phyloP scores from a whole-genome alignment of 2,888 invertebrate species.

The Drosophila pegasa region DNA sequence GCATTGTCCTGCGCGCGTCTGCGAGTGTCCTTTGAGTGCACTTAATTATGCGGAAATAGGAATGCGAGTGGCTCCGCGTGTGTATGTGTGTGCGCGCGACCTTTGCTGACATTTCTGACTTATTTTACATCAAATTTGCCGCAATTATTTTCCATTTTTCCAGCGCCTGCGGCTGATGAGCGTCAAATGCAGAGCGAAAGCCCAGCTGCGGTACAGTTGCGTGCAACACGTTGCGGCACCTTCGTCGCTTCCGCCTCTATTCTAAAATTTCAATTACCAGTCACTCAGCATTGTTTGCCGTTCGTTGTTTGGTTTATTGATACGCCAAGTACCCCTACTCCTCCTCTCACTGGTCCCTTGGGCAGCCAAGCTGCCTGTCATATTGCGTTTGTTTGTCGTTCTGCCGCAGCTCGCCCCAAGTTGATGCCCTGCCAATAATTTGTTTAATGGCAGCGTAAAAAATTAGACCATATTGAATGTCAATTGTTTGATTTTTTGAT shows the following conservation, averaged over 20 bases:
- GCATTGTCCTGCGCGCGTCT: conserved; percentile 32
- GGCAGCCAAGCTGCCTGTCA: conserved; percentile 44
- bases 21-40: conserved; percentile 61
- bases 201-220: conserved; percentile 38
- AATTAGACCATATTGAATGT: conserved; percentile 84
- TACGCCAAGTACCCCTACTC: no score
- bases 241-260: conserved; percentile 22
- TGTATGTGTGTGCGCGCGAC: conserved; percentile 9
- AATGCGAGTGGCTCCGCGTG: conserved; percentile 26
- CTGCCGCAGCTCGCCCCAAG: background rate
- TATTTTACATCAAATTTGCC: conserved; percentile 68
- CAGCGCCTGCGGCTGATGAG: conserved; percentile 62
- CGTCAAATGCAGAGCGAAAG: conserved; percentile 65
- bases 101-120: conserved; percentile 53
- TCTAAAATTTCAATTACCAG: conserved; percentile 74
- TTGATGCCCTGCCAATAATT: conserved; percentile 73
- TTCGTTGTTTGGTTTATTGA: conserved; percentile 75
- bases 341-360: conserved; percentile 42
- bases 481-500: conserved; percentile 83
- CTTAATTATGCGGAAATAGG: conserved; percentile 74
- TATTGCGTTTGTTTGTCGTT: conserved; percentile 53
- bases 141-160: conserved; percentile 60
- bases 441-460: conserved; percentile 82
- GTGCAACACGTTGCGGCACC: conserved; percentile 35
- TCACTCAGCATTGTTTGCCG: conserved; percentile 30